These are phyloP conservation scores for Aeoliscus strigatus DNA, from an alignment of 2,797 vertebrate species.

Conservation along the genomic window DNA sequence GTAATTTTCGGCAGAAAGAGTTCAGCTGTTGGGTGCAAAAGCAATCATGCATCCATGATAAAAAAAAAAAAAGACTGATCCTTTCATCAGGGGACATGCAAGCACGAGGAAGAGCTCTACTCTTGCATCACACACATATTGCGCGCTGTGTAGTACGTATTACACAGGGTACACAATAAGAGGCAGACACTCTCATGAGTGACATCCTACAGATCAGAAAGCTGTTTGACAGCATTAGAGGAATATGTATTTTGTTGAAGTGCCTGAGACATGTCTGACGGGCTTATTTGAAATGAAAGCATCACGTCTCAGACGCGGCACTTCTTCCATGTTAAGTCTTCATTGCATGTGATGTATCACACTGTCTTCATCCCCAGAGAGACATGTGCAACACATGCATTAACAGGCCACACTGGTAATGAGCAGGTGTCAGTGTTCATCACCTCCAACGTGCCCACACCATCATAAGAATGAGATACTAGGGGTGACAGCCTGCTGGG, in stretches of 20 bases:
- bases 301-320: conserved; percentile 21
- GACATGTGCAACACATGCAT: conserved; percentile 8
- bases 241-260: conserved; percentile 16
- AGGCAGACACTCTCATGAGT: conserved; percentile 7
- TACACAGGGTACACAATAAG: neutral
- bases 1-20: too few species aligned
- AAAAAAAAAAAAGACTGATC: too few species aligned
- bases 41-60: too few species aligned
- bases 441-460: conserved; percentile 12
- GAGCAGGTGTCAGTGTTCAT: conserved; percentile 30
- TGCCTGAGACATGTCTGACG: conserved; percentile 11
- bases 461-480: conserved; percentile 34
- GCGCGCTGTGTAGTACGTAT: neutral
- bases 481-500: conserved; percentile 31
- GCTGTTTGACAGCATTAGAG: conserved; percentile 22
- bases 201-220: conserved; percentile 19
- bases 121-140: neutral
- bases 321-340: conserved; percentile 14
- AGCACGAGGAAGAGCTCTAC: too few species aligned
- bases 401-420: conserved; percentile 18
- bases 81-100: too few species aligned
- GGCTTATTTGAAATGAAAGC: conserved; percentile 41
- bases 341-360: conserved; percentile 12
- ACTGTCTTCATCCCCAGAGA: conserved; percentile 14
- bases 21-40: too few species aligned